These are phyloP conservation scores for Cliona cf. orientalis DNA, from an alignment of 37 sponge, comb jelly and placozoan genomes.

Conservation along the genomic window DNA sequence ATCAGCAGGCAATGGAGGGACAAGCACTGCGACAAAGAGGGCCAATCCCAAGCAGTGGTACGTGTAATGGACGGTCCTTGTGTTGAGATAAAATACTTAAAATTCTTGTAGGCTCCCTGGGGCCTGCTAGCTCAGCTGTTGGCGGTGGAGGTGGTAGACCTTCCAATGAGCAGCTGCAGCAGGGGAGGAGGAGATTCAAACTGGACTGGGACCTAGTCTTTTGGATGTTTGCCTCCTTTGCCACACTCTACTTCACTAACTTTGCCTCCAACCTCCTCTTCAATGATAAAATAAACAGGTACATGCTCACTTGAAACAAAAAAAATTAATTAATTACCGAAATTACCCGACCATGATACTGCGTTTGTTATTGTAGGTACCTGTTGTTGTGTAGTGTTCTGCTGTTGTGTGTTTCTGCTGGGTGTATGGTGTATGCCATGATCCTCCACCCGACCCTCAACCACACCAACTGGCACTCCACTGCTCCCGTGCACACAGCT, in stretches of 20 bases:
- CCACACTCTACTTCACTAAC: conserved; percentile 38
- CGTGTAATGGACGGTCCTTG: too few species aligned
- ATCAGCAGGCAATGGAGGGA: too few species aligned
- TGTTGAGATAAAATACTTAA: too few species aligned
- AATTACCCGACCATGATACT: background rate
- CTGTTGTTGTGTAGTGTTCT: conserved; percentile 14
- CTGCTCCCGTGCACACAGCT: conserved; percentile 18
- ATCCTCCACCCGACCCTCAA: background rate
- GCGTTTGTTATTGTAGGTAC: background rate
- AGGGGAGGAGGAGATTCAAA: background rate
- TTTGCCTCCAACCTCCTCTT: conserved; percentile 57
- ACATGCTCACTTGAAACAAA: background rate
- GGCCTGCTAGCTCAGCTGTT: too few species aligned
- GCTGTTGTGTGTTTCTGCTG: background rate
- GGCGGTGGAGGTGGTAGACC: too few species aligned
- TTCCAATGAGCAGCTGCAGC: too few species aligned
- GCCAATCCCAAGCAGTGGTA: too few species aligned
- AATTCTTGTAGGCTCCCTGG: too few species aligned
- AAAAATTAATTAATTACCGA: background rate
- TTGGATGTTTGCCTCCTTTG: conserved; percentile 52
- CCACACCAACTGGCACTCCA: conserved; percentile 8
- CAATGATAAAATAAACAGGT: conserved; percentile 36
- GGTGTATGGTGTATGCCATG: conserved; percentile 20
- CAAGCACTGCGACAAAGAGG: too few species aligned
- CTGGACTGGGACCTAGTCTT: conserved; percentile 48